These are phyloP conservation scores for Leptatherina wallacei DNA, from an alignment of 2,797 vertebrate genomes.

Conservation along the genomic window DNA sequence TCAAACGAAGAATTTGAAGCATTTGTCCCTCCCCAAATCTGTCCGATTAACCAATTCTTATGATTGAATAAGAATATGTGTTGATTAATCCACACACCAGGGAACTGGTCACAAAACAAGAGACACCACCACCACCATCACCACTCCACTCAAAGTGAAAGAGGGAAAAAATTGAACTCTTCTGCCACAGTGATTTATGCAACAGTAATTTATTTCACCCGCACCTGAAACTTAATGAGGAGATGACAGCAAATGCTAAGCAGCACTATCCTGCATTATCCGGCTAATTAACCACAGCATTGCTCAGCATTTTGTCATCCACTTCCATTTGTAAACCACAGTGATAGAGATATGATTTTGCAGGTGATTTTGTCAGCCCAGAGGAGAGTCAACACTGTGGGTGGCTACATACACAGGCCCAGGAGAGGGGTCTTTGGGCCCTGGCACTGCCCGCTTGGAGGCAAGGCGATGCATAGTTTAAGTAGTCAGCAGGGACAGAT, in stretches of 20 bases:
- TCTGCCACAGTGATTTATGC: constrained; percentile 22
- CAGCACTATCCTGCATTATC: constrained; percentile 12
- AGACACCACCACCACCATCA: constrained; percentile 48
- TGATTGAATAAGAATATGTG: constrained; percentile 19
- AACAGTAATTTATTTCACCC: constrained; percentile 34
- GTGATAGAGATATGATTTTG: constrained; percentile 15
- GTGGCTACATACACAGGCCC: constrained; percentile 92
- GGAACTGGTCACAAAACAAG: constrained; percentile 23
- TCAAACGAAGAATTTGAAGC: constrained; percentile 15
- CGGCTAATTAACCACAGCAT: constrained; percentile 15
- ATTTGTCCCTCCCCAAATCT: constrained; percentile 20
- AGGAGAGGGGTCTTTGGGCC: constrained; percentile 93
- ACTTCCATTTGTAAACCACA: constrained; percentile 29
- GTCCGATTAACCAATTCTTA: constrained; percentile 11
- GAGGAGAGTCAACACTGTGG: constrained; percentile 39
- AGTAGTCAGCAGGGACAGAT: constrained; percentile 89
- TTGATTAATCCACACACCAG: constrained; percentile 43
- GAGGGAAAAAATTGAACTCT: constrained; percentile 20
- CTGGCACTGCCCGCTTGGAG: constrained; percentile 80
- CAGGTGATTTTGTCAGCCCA: constrained; percentile 53
- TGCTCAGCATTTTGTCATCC: constrained; percentile 53
- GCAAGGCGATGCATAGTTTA: constrained; percentile 81
- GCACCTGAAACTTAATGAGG: constrained; percentile 33
- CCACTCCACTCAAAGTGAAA: constrained; percentile 37
- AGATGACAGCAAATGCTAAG: constrained; percentile 51